Evolutionary conservation across 2,888 invertebrate species (phyloP), one percentile per base, ranked within the genome.

Genomic region (Erebia aethiops): DNA sequence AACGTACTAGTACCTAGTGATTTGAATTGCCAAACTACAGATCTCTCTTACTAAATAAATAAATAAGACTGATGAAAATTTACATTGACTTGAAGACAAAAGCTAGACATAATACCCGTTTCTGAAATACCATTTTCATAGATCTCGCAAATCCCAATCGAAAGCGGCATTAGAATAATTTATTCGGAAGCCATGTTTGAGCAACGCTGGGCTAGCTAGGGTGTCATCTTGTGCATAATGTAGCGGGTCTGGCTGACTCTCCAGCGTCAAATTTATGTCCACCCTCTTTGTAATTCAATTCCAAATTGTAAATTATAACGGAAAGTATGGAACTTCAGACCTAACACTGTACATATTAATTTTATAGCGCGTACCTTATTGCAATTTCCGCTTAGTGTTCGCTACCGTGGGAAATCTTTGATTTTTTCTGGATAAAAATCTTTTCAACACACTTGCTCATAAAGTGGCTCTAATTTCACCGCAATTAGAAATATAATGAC

Each of bases 221-320:
- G 80, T 76, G 79, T 77, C 77, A 80, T 82, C 79, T 83, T 83
- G 85, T 87, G 83, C 84, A 87, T 87, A 85, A 85, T 84, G 80
- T 75, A 86, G 79, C 77, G 73, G 76, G 81, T 81, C 80, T 79
- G 78, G 77, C 78, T 74, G 81, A 77, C 77, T 73, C 72, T 77
- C 78, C 78, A 76, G 76, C 77, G 80, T 80, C 80, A 80, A 82
- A 86, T 85, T 80, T 85, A 85, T 81, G 78, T 74, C 65, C 26
- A 66, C 57, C 67, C 63, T 67, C 64, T 75, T 68, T 69, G 73
- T 71, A 70, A 73, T 74, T 71, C 56, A 66, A 62, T 69, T 67
- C 43, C 51, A 49, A 71, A 71, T 67, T 52, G 51, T 52, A 9
- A 52, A 14, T 58, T 64, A 41, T 52, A 57, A 46, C 62, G 56